phyloP scores from a whole-genome alignment of 2,113 vertebrate genomes.

The Ahaetulla prasina region DNA sequence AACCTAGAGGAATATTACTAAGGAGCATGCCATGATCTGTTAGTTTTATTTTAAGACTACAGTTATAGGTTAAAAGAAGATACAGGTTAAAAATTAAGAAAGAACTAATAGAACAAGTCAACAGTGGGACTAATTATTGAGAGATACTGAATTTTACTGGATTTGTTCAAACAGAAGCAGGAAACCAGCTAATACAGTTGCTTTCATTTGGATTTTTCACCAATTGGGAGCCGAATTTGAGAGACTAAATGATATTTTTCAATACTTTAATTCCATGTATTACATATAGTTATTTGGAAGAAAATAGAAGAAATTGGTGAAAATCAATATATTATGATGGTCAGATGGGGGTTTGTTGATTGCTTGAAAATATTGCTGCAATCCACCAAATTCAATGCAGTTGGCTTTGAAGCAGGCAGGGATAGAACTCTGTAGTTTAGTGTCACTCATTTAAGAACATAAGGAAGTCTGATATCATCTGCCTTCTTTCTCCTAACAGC shows the following conservation, averaged over 20 bases:
- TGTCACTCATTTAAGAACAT: not conserved
- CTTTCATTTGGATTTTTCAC: not conserved
- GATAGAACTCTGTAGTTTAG: not conserved
- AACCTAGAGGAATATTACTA: not conserved
- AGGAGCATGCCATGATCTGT: not conserved
- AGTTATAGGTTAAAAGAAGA: not conserved
- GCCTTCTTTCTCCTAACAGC: not conserved
- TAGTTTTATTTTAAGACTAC: not conserved
- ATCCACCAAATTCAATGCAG: not conserved
- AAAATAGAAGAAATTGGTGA: not conserved
- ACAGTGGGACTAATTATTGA: not conserved
- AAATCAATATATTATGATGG: not conserved
- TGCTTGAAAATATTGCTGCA: not conserved
- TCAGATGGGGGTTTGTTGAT: not conserved
- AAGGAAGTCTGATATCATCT: not conserved
- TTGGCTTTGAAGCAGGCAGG: not conserved
- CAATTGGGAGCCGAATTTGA: not conserved
- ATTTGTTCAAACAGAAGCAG: not conserved
- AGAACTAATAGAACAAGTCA: not conserved
- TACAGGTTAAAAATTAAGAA: not conserved
- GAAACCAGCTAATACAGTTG: not conserved
- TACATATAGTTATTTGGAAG: not conserved
- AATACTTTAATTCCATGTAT: not conserved
- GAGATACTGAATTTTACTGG: not conserved
- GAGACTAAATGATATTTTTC: not conserved